Evolutionary conservation across 64 coral and sea anemone species (phyloP), one percentile per base, ranked within the genome.

Genomic region (Anthopleura sola): DNA sequence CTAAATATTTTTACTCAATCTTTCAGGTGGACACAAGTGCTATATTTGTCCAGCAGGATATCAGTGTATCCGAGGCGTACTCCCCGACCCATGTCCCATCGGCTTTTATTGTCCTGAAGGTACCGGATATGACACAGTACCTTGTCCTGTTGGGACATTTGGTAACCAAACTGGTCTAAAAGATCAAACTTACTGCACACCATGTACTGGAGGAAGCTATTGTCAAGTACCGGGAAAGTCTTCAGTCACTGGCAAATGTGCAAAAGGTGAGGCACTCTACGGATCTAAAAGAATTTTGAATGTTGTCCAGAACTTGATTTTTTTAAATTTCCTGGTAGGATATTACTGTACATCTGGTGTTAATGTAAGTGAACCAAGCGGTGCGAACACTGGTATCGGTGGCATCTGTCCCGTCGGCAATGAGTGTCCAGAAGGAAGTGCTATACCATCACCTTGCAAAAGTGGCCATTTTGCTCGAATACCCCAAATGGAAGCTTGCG

Each of bases 261-360:
- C 83, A 32, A 84, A 79, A 87, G 94, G 94, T 96, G 74, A 34
- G 82, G 20, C 3, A 31, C 23, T 34, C 1, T 1, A 3, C n/a
- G n/a, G 0, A n/a, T 0, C 21, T 62, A 6, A 44, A 44, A 44
- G 40, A 6, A 44, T 40, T 40, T 3, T 3, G 9, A 44, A 12
- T 17, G 13, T 12, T 1, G 50, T 53, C 16, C 16, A 53, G 58
- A 62, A 62, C 58, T 62, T 62, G 4, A 26, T 62, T 8, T 62
- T 6, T n/a, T 8, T 8, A 6, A 9, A 26, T 71, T 75, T 66
- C 12, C 24, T 68, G 60, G 11, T 16, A 98, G 96, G 96, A 78
- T 98, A 88, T 80, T 98, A 91, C 68, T 98, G 96, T 86, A 98
- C 86, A 53, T 89, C 86, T 48, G 96, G 96, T 47, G 92, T 94